Conservation (phyloP, 1,140 invertebrate genomes). For the Saccostrea echinata region DNA sequence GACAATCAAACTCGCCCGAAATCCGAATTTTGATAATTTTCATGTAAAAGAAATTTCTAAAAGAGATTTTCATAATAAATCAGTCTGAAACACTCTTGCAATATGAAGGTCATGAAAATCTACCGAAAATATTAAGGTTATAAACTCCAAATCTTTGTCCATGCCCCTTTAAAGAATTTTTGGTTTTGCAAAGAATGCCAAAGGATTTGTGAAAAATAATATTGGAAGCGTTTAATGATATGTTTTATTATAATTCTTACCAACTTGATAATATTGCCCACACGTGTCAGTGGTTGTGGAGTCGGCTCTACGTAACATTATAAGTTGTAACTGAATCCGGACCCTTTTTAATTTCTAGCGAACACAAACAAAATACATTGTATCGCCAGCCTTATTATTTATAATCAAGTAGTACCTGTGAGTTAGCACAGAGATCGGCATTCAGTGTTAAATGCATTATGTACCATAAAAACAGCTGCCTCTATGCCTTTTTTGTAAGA, state of each 20-base stretch:
- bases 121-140: too few relatives aligned
- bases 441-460: conserved; percentile 33
- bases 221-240: background rate
- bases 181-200: too few relatives aligned
- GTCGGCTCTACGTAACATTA: background rate
- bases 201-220: too few relatives aligned
- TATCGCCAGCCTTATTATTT: conserved; percentile 14
- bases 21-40: too few relatives aligned
- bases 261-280: background rate
- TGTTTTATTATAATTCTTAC: background rate
- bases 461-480: conserved; percentile 38
- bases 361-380: conserved; percentile 20
- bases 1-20: too few relatives aligned
- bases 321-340: background rate
- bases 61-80: too few relatives aligned
- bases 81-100: too few relatives aligned
- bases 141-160: too few relatives aligned
- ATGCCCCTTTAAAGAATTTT: too few relatives aligned
- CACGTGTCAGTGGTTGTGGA: background rate
- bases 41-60: too few relatives aligned
- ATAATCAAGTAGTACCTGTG: conserved; percentile 31
- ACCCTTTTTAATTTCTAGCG: background rate
- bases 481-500: conserved; percentile 27
- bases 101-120: too few relatives aligned
- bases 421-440: conserved; percentile 11